Evolutionary conservation across 2,113 vertebrate genomes (phyloP), one percentile per base, ranked within the genome.

Genomic region (Pteronura brasiliensis): DNA sequence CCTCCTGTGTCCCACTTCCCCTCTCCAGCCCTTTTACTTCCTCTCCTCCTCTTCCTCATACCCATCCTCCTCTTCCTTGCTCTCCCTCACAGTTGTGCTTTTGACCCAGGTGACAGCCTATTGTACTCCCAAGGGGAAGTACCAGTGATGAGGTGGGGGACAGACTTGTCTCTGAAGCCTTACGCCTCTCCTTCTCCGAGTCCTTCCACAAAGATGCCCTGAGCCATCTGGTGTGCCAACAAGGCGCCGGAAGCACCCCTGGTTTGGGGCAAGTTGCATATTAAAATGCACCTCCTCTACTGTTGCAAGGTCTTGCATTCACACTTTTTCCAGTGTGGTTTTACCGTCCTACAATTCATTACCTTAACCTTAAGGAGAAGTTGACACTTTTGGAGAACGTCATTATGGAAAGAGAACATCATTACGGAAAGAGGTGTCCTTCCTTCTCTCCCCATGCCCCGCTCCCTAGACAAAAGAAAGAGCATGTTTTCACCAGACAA

Each of bases 71-170:
- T 42, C 23, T 10, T 85, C 34, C 23, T 25, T 93, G 21, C 71
- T 61, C 63, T 90, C 92, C 96, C 93, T 93, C 97, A 90, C 94
- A 83, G 72, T 96, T 96, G 93, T 87, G 72, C 79, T 98, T 97
- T 93, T 95, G 88, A 74, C 82, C 95, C 91, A 76, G 95, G 92
- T 94, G 94, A 97, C 96, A 96, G 96, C 74, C 81, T 44, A n/a
- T 15, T 65, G 1, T 49, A 39, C 47, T 85, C 47, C 17, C 86
- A 59, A 90, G 25, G 21, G 29, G 57, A 81, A 89, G 36, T 31
- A 31, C 15, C 80, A 63, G 0, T 1, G 1, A 34, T 49, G 31
- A 29, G 84, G 69, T 42, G 65, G 83, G 13, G 21, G 6, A 47
- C 2, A 34, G 79, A 49, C 42, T 57, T 77, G 57, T 71, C 69